Percentiles rank a stretch among this genome's conserved stretches.
Conservation (phyloP, 2,888 invertebrate species). For the Zele albiditarsus region DNA sequence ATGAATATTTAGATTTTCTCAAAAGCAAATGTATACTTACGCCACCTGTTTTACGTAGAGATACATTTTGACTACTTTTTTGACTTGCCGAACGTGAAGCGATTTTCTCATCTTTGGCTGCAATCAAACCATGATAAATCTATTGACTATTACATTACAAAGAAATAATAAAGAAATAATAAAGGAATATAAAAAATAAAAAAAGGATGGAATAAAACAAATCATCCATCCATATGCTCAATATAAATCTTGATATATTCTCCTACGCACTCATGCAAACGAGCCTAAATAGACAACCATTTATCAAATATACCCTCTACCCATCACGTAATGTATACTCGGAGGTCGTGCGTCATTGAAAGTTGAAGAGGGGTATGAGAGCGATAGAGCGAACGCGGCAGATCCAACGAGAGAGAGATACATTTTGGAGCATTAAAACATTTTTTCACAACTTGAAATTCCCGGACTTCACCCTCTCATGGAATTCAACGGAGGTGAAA, state of each 20-base stretch:
- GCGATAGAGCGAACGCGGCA: constrained; percentile 17
- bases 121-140: constrained; percentile 42
- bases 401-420: constrained; percentile 8
- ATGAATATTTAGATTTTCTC: constrained; percentile 16
- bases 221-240: neutral
- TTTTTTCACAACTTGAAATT: constrained; percentile 9
- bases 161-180: constrained; percentile 10
- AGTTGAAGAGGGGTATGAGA: constrained; percentile 2
- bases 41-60: constrained; percentile 69
- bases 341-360: constrained; percentile 32
- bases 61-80: constrained; percentile 65
- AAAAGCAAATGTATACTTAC: constrained; percentile 63
- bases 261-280: neutral
- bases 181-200: constrained; percentile 4
- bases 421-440: constrained; percentile 16
- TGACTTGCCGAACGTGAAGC: constrained; percentile 66
- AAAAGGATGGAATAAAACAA: neutral
- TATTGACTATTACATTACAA: constrained; percentile 15
- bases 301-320: constrained; percentile 27
- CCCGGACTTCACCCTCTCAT: constrained; percentile 26
- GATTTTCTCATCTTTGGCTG: constrained; percentile 70
- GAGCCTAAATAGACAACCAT: constrained; percentile 24
- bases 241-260: constrained; percentile 14
- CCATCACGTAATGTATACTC: constrained; percentile 31
- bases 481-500: constrained; percentile 10